Evolutionary conservation across 2,888 invertebrate species (phyloP).

Genomic region (Brachylomia viminalis): DNA sequence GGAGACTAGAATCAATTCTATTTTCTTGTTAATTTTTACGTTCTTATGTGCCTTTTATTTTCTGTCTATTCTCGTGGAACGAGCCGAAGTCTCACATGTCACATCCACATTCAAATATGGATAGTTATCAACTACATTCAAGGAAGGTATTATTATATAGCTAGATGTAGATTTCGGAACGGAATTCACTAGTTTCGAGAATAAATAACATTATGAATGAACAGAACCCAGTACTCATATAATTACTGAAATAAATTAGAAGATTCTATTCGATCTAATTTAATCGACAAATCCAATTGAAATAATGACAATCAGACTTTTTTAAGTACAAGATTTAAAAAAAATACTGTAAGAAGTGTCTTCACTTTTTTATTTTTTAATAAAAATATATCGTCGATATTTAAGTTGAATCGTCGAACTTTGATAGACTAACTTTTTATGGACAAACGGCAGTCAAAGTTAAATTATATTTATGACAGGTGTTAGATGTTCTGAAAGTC

Average conservation of each 20-base stretch:
- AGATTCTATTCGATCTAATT: conserved; percentile 3
- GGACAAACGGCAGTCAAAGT: conserved; percentile 46
- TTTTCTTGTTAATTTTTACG: not conserved
- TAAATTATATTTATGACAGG: conserved; percentile 37
- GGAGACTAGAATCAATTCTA: not conserved
- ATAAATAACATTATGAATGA: not conserved
- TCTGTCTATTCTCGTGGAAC: not conserved
- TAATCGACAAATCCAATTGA: conserved; percentile 16
- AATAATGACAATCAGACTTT: not conserved
- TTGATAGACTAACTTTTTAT: conserved; percentile 55
- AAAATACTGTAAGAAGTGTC: not conserved
- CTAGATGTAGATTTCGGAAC: not conserved
- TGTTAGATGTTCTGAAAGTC: conserved; percentile 21
- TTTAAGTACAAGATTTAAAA: not conserved
- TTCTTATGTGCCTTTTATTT: not conserved
- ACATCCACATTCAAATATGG: not conserved
- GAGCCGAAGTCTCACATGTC: not conserved
- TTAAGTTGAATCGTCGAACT: conserved; percentile 48
- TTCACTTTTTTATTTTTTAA: not conserved
- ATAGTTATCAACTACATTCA: not conserved
- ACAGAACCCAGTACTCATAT: not conserved
- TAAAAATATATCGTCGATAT: not conserved
- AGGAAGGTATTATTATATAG: not conserved
- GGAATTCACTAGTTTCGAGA: not conserved
- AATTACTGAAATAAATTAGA: not conserved